phyloP scores from a whole-genome alignment of 2,797 vertebrate genomes.

The Cynopterus sphinx region DNA sequence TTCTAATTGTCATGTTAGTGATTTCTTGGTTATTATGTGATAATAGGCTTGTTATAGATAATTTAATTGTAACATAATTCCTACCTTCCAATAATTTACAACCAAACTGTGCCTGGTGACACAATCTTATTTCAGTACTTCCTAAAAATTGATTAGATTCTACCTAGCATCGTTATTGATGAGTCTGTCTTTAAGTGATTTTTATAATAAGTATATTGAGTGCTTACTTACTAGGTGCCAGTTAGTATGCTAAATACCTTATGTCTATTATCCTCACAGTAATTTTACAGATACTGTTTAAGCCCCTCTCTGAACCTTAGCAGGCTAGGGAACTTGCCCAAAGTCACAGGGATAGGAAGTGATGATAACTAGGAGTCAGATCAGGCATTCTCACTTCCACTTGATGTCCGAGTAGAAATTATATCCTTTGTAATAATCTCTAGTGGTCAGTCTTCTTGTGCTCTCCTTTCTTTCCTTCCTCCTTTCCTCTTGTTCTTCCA shows the following conservation, averaged over 20 bases:
- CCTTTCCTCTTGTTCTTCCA: background rate
- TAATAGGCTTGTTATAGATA: background rate
- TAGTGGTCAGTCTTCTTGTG: background rate
- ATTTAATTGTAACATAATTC: constrained; percentile 28
- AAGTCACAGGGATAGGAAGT: background rate
- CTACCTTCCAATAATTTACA: background rate
- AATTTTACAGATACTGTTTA: background rate
- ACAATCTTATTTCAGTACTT: constrained; percentile 22
- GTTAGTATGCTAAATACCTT: background rate
- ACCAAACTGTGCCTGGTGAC: background rate
- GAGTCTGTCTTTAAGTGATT: background rate
- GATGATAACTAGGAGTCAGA: background rate
- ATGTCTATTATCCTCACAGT: background rate
- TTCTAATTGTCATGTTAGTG: background rate
- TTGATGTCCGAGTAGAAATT: background rate
- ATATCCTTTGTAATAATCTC: constrained; percentile 22
- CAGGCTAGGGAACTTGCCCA: background rate
- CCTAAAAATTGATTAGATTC: background rate
- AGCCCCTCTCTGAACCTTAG: background rate
- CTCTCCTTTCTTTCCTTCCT: background rate
- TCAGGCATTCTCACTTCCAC: background rate
- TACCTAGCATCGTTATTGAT: background rate
- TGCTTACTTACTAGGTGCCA: background rate
- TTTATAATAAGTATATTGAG: constrained; percentile 41
- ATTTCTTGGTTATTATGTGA: constrained; percentile 17